Conservation (phyloP, 2,113 vertebrate genomes). For the Poeciliopsis occidentalis region DNA sequence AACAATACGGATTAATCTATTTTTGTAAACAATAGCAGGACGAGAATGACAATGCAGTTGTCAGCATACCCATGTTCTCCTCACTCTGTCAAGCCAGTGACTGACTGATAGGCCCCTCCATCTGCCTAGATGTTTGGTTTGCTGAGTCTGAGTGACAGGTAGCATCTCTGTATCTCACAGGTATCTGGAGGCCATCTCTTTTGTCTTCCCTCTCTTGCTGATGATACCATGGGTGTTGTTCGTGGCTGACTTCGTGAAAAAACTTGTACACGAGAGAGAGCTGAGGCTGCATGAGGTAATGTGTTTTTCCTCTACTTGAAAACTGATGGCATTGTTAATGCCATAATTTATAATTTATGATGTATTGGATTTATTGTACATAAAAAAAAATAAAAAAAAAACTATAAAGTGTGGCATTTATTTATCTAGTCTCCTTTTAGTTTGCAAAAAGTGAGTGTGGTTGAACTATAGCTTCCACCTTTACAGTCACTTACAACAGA, state of each 20-base stretch:
- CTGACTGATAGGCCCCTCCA: slow-evolving; percentile 36
- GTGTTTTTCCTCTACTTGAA: slow-evolving; percentile 5
- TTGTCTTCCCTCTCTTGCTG: slow-evolving; percentile 91
- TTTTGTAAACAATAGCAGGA: slow-evolving; percentile 32
- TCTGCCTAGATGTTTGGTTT: slow-evolving; percentile 32
- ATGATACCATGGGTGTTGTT: slow-evolving; percentile 97
- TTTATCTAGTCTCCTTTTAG: background rate
- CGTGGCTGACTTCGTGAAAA: slow-evolving; percentile 94
- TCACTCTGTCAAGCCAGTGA: slow-evolving; percentile 24
- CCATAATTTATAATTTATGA: background rate
- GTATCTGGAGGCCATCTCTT: slow-evolving; percentile 91
- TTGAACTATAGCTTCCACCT: background rate
- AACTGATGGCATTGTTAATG: background rate
- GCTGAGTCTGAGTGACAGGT: slow-evolving; percentile 51
- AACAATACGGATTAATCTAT: slow-evolving; percentile 26
- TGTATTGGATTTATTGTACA: slow-evolving; percentile 3
- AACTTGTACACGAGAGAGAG: slow-evolving; percentile 95
- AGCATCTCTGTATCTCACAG: slow-evolving; percentile 75
- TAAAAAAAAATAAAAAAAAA: background rate
- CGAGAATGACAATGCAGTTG: slow-evolving; percentile 19
- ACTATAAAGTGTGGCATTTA: background rate
- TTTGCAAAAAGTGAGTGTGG: too few relatives aligned
- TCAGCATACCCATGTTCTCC: slow-evolving; percentile 21
- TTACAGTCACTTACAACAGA: background rate
- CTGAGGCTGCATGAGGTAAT: slow-evolving; percentile 94